phyloP scores from a whole-genome alignment of 2,113 vertebrate genomes.

The Paramormyrops kingsleyae region DNA sequence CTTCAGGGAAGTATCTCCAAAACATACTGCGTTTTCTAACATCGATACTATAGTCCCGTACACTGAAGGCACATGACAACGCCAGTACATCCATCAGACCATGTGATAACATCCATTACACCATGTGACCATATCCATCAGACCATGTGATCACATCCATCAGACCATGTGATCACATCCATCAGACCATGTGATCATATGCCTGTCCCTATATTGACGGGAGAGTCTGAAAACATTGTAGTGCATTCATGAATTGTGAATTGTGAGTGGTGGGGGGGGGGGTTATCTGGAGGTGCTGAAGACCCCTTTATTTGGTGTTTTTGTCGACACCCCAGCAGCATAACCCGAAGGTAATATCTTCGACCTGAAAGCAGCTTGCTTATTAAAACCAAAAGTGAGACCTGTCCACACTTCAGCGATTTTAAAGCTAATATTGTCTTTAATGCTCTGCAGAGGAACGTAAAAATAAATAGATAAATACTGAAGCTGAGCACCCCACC shows the following conservation, averaged over 20 bases:
- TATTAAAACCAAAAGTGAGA: not conserved
- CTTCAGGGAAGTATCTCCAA: constrained; percentile 38
- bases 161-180: not conserved
- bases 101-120: not conserved
- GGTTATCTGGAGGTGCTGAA: not conserved
- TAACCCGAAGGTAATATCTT: not conserved
- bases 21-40: not conserved
- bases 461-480: not conserved
- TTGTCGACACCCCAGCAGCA: not conserved
- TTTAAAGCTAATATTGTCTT: not conserved
- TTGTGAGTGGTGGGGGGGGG: not conserved
- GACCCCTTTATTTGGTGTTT: not conserved
- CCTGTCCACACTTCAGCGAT: not conserved
- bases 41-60: not conserved
- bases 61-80: not conserved
- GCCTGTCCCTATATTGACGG: not conserved
- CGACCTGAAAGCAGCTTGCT: not conserved
- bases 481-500: not conserved
- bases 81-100: not conserved
- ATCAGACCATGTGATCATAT: not conserved
- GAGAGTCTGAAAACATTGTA: not conserved
- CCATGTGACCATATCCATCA: not conserved
- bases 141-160: not conserved
- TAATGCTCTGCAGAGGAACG: not conserved
- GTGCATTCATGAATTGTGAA: not conserved